A percentile compares a stretch with the other conserved stretches of the same genome.
Conservation (phyloP, 53 echinoderm and acorn worm species). For the Luidia sarsii region DNA sequence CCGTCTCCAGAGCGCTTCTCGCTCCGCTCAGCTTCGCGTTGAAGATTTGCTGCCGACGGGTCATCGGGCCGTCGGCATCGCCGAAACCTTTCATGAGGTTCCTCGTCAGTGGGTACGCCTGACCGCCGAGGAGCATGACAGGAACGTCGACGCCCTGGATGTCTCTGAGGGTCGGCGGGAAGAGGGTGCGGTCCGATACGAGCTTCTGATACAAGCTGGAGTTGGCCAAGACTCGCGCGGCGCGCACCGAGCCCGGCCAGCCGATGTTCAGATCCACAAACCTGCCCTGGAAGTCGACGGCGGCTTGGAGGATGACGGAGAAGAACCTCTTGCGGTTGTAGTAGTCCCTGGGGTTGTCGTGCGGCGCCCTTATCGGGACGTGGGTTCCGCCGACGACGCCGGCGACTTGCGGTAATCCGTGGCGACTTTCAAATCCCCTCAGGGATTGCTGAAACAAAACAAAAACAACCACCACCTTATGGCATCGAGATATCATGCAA, state of each 20-base stretch:
- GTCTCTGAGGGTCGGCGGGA: no score
- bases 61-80: no score
- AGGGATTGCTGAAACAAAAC: no score
- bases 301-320: constrained; percentile 29
- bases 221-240: constrained; percentile 3
- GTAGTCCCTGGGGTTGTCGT: constrained; percentile 15
- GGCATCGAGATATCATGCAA: no score
- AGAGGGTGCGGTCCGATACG: not conserved
- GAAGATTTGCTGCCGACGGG: no score
- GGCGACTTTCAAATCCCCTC: not conserved
- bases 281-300: not conserved
- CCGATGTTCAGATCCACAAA: constrained; percentile 3
- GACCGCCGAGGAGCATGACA: no score
- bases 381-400: constrained; percentile 13
- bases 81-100: no score
- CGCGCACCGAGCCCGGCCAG: constrained; percentile 30
- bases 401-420: constrained; percentile 22
- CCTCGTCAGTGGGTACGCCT: no score
- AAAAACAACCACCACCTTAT: no score
- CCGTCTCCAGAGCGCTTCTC: no score
- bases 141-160: no score
- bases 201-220: not conserved
- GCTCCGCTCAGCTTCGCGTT: no score
- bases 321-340: constrained; percentile 14
- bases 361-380: constrained; percentile 9